Base-by-base conservation (phyloP, 2,797 vertebrate genomes). In the Poecilia velifera region DNA sequence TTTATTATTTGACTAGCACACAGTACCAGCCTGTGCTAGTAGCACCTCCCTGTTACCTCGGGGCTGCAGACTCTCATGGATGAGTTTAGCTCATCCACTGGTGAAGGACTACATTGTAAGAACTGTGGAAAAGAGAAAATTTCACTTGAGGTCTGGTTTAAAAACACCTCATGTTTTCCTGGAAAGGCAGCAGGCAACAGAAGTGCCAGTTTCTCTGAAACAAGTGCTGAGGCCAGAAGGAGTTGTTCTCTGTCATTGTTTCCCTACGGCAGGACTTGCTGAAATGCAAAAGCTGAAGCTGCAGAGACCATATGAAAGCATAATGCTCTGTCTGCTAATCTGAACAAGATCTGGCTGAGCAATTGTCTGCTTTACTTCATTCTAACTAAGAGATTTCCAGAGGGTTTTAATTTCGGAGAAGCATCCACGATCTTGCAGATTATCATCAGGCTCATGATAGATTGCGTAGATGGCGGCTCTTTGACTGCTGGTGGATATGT, bases 111-210 rank as follows among this genome's bases (percentile, higher is more conserved):
- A 34, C 47, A 28, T 41, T 22, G 9, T 68, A 64, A 79, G 86
- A 84, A 83, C 87, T 81, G 85, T 90, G 92, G 90, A 94, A 93
- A 93, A 93, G 84, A 90, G 84, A 80, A 81, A 85, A 86, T 76
- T 89, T 90, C 76, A 76, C 81, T 91, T 76, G 85, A 87, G 72
- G 79, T 83, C 79, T 49, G 62, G 85, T 91, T 91, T 90, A 90
- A 84, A 91, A 85, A 79, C 87, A 82, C 90, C 89, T 93, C 87
- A 91, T 88, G 88, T 93, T 93, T 93, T 94, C 92, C 91, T 93
- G 93, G 92, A 94, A 84, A 74, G 77, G 80, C 70, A 49, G 74
- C 47, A 55, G 86, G 84, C 8, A 46, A 62, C 78, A 85, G 82
- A 45, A 73, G 74, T 76, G 87, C 78, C 88, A 79, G 85, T 83